phyloP scores from a whole-genome alignment of 2,113 vertebrate species.

The Petrocephalus zakoni region DNA sequence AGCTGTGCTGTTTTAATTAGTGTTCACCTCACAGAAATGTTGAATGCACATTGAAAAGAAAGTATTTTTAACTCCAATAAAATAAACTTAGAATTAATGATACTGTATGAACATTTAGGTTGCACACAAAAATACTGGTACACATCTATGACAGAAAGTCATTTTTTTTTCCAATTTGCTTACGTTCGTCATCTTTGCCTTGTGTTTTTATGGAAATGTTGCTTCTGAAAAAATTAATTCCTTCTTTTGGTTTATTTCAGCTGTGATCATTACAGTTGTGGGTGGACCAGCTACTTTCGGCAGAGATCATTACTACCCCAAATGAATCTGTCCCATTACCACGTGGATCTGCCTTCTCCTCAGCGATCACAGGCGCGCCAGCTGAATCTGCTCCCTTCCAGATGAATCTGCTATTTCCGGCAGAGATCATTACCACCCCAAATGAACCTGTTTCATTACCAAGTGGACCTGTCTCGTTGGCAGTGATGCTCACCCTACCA shows the following conservation, averaged over 20 bases:
- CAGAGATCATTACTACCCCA: not conserved
- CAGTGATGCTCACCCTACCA: not conserved
- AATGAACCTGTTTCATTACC: not conserved
- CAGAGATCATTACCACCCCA: not conserved
- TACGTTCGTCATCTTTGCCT: not conserved
- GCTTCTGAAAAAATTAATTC: not conserved
- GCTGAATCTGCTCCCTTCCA: not conserved
- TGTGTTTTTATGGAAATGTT: not conserved
- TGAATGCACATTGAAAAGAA: not conserved
- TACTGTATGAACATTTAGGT: not conserved
- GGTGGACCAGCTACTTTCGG: not conserved
- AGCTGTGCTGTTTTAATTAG: not conserved
- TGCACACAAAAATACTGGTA: not conserved
- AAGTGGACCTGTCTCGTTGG: not conserved
- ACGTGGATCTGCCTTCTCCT: not conserved
- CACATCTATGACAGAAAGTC: not conserved
- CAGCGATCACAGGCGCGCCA: not conserved
- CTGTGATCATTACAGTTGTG: not conserved
- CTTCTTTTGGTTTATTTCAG: not conserved
- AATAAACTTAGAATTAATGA: not conserved
- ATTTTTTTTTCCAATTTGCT: not conserved
- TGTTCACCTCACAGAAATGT: not conserved
- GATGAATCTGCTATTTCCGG: not conserved
- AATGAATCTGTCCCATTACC: not conserved
- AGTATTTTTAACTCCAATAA: not conserved